Evolutionary conservation across 2,888 invertebrate species (phyloP).

Genomic region (Leucoma salicis): DNA sequence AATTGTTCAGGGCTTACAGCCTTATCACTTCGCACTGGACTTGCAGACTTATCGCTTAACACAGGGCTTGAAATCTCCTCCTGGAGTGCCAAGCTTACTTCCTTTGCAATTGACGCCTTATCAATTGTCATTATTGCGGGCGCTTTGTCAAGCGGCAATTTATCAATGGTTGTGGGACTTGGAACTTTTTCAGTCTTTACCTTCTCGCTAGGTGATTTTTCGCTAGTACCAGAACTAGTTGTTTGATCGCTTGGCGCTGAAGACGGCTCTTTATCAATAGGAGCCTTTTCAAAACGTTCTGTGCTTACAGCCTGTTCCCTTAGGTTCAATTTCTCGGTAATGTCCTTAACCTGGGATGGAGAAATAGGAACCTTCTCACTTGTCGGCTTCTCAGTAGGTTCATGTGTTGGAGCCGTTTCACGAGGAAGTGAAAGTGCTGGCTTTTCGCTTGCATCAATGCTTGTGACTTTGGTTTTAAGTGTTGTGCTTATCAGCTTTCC

Average conservation of each 20-base stretch:
- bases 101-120: not conserved
- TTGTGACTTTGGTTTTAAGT: too few relatives aligned
- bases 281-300: not conserved
- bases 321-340: not conserved
- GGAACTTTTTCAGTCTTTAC: conserved; percentile 7
- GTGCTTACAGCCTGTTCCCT: not conserved
- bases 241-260: conserved; percentile 6
- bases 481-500: not conserved
- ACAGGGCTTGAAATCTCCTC: conserved; percentile 2
- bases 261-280: not conserved
- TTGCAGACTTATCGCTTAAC: not conserved
- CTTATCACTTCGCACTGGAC: conserved; percentile 10
- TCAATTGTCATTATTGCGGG: too few relatives aligned
- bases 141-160: not conserved
- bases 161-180: not conserved
- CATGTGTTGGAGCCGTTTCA: not conserved
- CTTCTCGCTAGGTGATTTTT: conserved; percentile 1
- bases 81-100: not conserved
- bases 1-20: conserved; percentile 10
- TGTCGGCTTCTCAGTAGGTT: not conserved
- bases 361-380: not conserved
- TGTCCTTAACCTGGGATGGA: conserved; percentile 3
- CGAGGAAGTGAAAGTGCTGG: not conserved
- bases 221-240: not conserved
- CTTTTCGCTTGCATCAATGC: conserved; percentile 9